Base-by-base conservation (phyloP, 2,888 invertebrate genomes). In the Biston stratarius region DNA sequence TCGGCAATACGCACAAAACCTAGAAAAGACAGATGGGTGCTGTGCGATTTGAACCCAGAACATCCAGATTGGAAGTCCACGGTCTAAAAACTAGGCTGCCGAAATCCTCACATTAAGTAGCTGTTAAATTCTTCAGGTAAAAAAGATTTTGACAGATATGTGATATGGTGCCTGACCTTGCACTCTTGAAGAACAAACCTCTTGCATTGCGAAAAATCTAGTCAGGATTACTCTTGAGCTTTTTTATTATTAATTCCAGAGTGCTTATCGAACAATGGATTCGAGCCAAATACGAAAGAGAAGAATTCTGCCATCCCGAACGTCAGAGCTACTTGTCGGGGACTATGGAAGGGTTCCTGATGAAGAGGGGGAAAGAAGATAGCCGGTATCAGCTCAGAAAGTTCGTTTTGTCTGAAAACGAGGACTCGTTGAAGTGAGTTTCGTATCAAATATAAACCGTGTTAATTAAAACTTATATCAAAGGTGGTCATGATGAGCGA, bases 181-280 rank as follows among this genome's bases (percentile, higher is more conserved):
- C 6, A 38, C 6, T 38, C 6, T 38, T 38, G 38, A 38, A 38
- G 38, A 38, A 38, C 0, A 38, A 8, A 38, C 6, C 8, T 38
- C n/a, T 61, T 12, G 12, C 0, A 49, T 6, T 12, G 24, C 24
- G 24, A 2, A 2, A 2, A 24, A 24, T n/a, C n/a, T 36, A 36
- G 49, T 5, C 0, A 14, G 10, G 14, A 8, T 33, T 34, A 10
- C 10, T 12, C 36, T 33, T 51, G 47, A 40, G 24, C 0, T 38
- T 5, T n/a, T 10, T 6, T 44, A 49, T 42, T 62, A 51, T 52
- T 36, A 5, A 71, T 92, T 93, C 9, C 91, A 98, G 98, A 85
- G 96, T 98, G 53, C 92, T 98, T 63, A 95, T 97, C 67, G 97
- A 98, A 83, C 98, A 98, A 87, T 98, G 98, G 97, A 98, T 98